A percentile compares a stretch with the other conserved stretches of the same genome.
phyloP scores from a whole-genome alignment of 2,888 invertebrate genomes.

The Lysandra coridon region DNA sequence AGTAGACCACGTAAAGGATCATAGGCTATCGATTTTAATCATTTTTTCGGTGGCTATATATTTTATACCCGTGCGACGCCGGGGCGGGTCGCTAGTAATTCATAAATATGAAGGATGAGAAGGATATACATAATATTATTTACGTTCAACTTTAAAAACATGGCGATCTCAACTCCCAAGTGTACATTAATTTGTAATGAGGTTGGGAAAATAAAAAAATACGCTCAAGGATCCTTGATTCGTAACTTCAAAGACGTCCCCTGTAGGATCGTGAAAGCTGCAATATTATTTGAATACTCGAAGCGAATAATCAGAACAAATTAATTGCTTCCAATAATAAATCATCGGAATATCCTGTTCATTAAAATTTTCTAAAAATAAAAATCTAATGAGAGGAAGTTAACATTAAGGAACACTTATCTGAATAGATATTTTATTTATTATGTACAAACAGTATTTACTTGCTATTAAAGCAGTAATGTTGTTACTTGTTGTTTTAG shows the following conservation, averaged over 20 bases:
- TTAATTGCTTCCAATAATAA: constrained; percentile 15
- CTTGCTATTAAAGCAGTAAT: not conserved
- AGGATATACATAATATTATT: too few species aligned
- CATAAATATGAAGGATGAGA: too few species aligned
- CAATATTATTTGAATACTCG: not conserved
- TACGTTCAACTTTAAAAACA: too few species aligned
- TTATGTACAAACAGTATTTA: not conserved
- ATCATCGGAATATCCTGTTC: constrained; percentile 6
- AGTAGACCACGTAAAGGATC: too few species aligned
- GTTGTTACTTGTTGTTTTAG: not conserved
- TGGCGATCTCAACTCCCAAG: not conserved
- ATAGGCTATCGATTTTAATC: too few species aligned
- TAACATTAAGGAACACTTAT: not conserved
- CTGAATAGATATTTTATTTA: constrained; percentile 4
- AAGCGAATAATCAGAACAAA: not conserved
- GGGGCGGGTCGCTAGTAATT: too few species aligned
- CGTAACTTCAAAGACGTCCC: not conserved
- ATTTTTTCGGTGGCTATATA: too few species aligned
- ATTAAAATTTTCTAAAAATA: constrained; percentile 22
- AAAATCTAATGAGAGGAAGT: constrained; percentile 16
- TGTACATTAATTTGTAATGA: not conserved
- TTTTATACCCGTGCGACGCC: too few species aligned
- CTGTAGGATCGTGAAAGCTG: not conserved
- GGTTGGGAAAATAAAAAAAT: not conserved
- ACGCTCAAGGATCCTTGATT: not conserved